Conservation (phyloP, 2,113 vertebrate genomes). For the Paradisaea rubra region DNA sequence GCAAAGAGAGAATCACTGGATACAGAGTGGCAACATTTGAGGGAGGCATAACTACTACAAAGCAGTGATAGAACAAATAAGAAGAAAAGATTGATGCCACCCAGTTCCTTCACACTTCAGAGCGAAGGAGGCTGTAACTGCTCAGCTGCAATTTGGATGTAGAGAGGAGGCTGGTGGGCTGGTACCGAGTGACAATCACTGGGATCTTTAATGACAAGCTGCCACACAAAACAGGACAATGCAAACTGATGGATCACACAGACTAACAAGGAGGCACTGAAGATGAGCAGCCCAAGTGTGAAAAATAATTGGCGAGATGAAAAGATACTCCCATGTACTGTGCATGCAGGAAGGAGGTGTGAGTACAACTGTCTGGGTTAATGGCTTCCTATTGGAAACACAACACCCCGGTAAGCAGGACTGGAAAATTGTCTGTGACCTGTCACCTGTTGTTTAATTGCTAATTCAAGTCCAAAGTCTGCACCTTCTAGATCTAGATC, state of each 20-base stretch:
- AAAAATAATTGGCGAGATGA: background rate
- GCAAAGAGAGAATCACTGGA: background rate
- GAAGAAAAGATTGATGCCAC: background rate
- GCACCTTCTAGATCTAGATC: background rate
- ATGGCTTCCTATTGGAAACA: background rate
- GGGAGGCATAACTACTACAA: background rate
- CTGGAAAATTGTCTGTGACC: background rate
- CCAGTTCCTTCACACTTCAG: background rate
- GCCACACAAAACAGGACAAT: background rate
- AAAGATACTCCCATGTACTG: background rate
- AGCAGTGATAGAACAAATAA: background rate
- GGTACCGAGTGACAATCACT: background rate
- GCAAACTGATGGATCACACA: background rate
- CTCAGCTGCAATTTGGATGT: background rate
- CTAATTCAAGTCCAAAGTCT: background rate
- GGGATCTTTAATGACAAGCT: background rate
- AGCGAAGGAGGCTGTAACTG: background rate
- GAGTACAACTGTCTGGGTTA: background rate
- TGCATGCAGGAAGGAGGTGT: background rate
- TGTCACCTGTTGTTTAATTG: background rate
- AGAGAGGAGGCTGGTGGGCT: background rate
- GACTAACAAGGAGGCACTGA: background rate
- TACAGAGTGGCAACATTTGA: background rate
- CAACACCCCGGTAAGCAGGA: background rate
- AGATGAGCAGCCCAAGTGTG: background rate